Percentiles rank a stretch among this genome's conserved stretches.
Evolutionary conservation across 2,113 vertebrate genomes (phyloP).

Genomic region (Myrmecophaga tridactyla): DNA sequence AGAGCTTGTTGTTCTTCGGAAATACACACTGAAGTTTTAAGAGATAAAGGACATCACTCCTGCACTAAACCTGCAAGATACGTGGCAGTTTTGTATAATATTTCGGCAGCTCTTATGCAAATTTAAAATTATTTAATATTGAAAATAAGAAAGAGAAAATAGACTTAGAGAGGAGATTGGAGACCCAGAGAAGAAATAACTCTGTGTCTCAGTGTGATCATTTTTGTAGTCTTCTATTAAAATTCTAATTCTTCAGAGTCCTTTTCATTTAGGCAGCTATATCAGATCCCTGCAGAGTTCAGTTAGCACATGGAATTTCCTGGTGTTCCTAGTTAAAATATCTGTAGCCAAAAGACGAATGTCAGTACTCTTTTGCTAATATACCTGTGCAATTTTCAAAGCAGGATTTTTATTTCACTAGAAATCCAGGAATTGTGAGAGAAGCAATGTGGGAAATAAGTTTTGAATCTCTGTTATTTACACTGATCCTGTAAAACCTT

Average conservation of each 20-base stretch:
- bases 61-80: not conserved
- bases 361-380: not conserved
- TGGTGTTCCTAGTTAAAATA: not conserved
- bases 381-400: not conserved
- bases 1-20: not conserved
- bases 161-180: not conserved
- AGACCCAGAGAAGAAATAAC: not conserved
- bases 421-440: not conserved
- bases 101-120: not conserved
- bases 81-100: accelerated
- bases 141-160: not conserved
- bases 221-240: not conserved
- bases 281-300: not conserved
- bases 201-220: not conserved
- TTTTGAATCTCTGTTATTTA: not conserved
- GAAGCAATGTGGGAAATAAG: not conserved
- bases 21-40: not conserved
- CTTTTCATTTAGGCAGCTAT: not conserved
- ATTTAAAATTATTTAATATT: not conserved
- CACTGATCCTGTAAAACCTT: not conserved
- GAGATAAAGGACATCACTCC: not conserved
- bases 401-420: not conserved
- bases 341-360: not conserved
- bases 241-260: not conserved
- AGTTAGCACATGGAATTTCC: not conserved